These are phyloP conservation scores for Falco punctatus DNA, from an alignment of 2,113 vertebrate genomes.

Conservation along the genomic window DNA sequence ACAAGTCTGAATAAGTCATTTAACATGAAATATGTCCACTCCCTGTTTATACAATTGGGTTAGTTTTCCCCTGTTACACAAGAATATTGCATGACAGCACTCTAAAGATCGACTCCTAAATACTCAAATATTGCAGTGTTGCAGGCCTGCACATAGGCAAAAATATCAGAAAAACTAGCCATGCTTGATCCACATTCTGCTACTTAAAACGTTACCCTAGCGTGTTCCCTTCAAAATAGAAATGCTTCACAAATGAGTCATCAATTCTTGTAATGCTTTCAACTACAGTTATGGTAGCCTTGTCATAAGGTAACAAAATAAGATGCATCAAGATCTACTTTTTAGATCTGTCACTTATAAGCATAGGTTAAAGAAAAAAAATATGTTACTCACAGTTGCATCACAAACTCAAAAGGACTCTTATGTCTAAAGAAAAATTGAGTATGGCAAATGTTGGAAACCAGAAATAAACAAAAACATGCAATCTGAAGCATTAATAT, in stretches of 20 bases:
- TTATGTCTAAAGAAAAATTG: neutral
- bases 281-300: neutral
- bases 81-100: neutral
- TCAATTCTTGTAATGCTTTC: neutral
- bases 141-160: neutral
- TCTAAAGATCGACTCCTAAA: neutral
- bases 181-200: neutral
- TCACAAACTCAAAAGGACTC: neutral
- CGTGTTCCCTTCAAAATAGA: neutral
- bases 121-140: neutral
- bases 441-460: neutral
- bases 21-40: neutral
- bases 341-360: fast-evolving
- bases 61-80: neutral
- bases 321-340: neutral
- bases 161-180: neutral
- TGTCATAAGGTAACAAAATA: neutral
- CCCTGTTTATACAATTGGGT: neutral
- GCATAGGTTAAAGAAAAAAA: neutral
- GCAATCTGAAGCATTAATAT: neutral
- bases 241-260: neutral
- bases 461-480: neutral
- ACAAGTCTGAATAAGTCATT: neutral
- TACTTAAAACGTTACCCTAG: neutral
- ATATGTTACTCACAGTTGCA: neutral